A percentile compares a stretch with the other conserved stretches of the same genome.
Conservation (phyloP, 2,888 invertebrate species). For the Phasia obesa region DNA sequence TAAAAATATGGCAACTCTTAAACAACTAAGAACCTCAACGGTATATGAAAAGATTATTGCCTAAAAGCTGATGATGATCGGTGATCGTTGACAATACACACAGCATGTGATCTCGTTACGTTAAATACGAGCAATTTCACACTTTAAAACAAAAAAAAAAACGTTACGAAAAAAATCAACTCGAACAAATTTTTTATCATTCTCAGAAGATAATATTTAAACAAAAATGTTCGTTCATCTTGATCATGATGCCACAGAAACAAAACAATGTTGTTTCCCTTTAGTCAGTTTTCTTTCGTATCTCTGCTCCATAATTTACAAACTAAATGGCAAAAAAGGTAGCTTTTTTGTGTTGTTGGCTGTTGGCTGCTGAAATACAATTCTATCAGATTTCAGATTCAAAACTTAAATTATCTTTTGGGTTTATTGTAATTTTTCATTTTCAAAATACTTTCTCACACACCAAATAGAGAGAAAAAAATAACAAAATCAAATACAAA, state of each 20-base stretch:
- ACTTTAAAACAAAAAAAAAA: slow-evolving; percentile 70
- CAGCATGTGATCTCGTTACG: slow-evolving; percentile 76
- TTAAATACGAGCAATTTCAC: slow-evolving; percentile 79
- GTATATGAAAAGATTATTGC: slow-evolving; percentile 29
- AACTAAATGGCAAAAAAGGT: slow-evolving; percentile 36
- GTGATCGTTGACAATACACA: slow-evolving; percentile 77
- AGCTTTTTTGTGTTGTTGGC: slow-evolving; percentile 39
- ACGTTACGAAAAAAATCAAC: slow-evolving; percentile 7
- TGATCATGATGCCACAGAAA: slow-evolving; percentile 9
- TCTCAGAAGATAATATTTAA: slow-evolving; percentile 49
- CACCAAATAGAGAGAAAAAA: slow-evolving; percentile 35
- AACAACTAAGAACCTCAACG: slow-evolving; percentile 1
- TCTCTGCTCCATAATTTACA: slow-evolving; percentile 41
- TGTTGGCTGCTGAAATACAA: slow-evolving; percentile 33
- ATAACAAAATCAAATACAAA: no score
- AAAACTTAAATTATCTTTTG: slow-evolving; percentile 61
- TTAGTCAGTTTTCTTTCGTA: slow-evolving; percentile 31
- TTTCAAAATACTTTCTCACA: slow-evolving; percentile 66
- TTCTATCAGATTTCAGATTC: slow-evolving; percentile 57
- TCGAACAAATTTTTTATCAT: slow-evolving; percentile 58
- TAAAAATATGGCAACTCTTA: slow-evolving; percentile 16
- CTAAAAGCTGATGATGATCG: slow-evolving; percentile 52
- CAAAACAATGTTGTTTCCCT: slow-evolving; percentile 7
- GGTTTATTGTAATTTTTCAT: slow-evolving; percentile 66
- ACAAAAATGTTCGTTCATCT: slow-evolving; percentile 14